A percentile compares a stretch with the other conserved stretches of the same genome.
Conservation (phyloP, 2,888 invertebrate species). For the Plusia festucae region DNA sequence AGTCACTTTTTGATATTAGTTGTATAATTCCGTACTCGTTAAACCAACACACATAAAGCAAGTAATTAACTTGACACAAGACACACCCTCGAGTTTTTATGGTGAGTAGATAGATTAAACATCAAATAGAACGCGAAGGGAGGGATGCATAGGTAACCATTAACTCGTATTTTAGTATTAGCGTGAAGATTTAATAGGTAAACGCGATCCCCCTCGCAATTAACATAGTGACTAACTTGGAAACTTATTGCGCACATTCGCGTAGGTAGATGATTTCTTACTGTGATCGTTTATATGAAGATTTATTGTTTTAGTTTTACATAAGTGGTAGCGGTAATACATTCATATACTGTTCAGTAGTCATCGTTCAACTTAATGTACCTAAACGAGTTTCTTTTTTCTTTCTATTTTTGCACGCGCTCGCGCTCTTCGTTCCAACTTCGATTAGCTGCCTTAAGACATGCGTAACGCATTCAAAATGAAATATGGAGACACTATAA, state of each 20-base stretch:
- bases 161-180: constrained; percentile 56
- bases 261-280: constrained; percentile 86
- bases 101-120: constrained; percentile 69
- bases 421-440: constrained; percentile 27
- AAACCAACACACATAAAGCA: constrained; percentile 38
- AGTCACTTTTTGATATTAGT: constrained; percentile 71
- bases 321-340: constrained; percentile 57
- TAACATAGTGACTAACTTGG: constrained; percentile 69
- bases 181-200: constrained; percentile 57
- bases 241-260: constrained; percentile 86
- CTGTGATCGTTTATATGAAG: constrained; percentile 84
- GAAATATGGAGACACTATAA: constrained; percentile 10
- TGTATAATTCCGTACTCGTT: constrained; percentile 54
- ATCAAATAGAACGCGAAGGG: constrained; percentile 38
- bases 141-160: constrained; percentile 46
- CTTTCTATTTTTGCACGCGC: constrained; percentile 19
- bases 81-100: constrained; percentile 59
- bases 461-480: constrained; percentile 26
- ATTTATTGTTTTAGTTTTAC: constrained; percentile 60
- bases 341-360: constrained; percentile 34
- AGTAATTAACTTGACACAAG: constrained; percentile 22
- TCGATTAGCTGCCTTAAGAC: constrained; percentile 36
- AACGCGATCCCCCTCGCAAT: constrained; percentile 61
- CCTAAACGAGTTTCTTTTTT: constrained; percentile 12
- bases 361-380: constrained; percentile 25